Evolutionary conservation across 2,113 vertebrate species (phyloP), one percentile per base, ranked within the genome.

Genomic region (Marcusenius ussheri): DNA sequence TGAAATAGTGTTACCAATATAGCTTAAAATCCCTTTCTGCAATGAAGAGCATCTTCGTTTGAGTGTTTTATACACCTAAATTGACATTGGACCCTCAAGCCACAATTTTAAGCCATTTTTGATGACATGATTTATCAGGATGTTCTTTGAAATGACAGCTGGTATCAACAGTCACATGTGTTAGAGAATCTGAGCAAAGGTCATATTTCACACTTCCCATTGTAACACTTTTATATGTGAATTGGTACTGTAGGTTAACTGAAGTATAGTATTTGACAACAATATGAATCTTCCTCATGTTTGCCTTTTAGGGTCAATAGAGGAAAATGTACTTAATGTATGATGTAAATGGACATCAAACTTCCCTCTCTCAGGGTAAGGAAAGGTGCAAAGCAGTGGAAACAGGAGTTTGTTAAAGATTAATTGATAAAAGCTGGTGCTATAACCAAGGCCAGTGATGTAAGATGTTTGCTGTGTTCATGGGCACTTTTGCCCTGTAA

Each of bases 341-440:
- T 80, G 27, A 80, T 42, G 0, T 49, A 49, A 80, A 80, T 42
- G 31, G 15, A 80, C 74, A 39, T 80, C 2, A 80, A 42, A 77
- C 31, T 5, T 77, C 35, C 56, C 21, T 80, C 74, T 80, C 13
- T 80, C 1, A 42, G 21, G 83, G 24, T n/a, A 49, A 7, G 2
- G 11, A 17, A 47, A 49, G 83, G 39, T 89, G 51, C 88, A 90
- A 88, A 84, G 89, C 91, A 87, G 90, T 90, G 89, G 88, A 91
- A 91, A 90, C 24, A 17, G 87, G 27, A 58, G 53, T 50, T 91
- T n/a, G 46, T 85, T 49, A 91, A 90, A 89, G 77, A 90, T 31
- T 87, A 53, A 70, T 87, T 89, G 83, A n/a, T 80, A 77, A 91
- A 89, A 91, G 87, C 86, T 91, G 62, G 39, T 62, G 45, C 88